Conservation (phyloP, 2,797 vertebrate species). For the Fundulus diaphanus region DNA sequence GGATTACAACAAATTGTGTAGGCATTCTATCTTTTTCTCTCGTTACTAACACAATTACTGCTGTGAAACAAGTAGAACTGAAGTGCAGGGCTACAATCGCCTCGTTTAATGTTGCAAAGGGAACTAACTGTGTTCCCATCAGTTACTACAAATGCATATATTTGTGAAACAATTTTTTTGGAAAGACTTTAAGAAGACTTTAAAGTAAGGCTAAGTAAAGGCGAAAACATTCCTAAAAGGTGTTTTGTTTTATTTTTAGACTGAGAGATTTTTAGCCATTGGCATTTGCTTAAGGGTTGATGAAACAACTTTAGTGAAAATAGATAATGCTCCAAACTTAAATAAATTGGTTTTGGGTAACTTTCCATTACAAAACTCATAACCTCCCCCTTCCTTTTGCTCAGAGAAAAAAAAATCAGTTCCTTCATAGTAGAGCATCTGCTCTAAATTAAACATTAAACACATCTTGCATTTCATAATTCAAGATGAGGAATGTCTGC, state of each 20-base stretch:
- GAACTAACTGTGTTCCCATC: neutral
- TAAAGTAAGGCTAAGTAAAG: neutral
- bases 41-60: neutral
- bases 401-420: neutral
- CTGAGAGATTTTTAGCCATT: neutral
- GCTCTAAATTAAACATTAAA: neutral
- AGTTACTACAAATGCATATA: neutral
- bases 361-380: neutral
- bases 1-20: neutral
- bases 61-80: neutral
- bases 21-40: neutral
- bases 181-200: neutral
- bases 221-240: neutral
- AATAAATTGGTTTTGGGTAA: neutral
- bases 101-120: neutral
- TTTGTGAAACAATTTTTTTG: neutral
- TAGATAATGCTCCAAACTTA: neutral
- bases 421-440: slow-evolving; percentile 1
- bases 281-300: too few species aligned
- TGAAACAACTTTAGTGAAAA: neutral
- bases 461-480: neutral
- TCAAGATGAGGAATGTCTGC: slow-evolving; percentile 5
- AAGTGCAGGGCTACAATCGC: neutral
- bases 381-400: neutral
- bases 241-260: neutral